phyloP scores from a whole-genome alignment of 2,888 invertebrate species.

The Listrodromus nycthemerus region DNA sequence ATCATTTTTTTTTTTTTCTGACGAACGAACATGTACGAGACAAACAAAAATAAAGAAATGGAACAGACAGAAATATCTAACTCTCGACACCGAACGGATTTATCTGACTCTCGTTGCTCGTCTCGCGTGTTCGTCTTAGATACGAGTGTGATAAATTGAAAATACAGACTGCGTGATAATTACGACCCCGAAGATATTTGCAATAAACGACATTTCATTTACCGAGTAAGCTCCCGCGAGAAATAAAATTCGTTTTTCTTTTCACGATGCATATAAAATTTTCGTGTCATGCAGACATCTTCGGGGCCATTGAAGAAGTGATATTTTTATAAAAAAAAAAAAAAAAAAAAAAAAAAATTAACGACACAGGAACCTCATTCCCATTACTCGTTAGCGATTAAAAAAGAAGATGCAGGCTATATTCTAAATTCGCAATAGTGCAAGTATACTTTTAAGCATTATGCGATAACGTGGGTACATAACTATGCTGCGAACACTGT shows the following conservation, averaged over 20 bases:
- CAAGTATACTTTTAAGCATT: constrained; percentile 62
- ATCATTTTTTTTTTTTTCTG: not conserved
- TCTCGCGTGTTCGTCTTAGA: constrained; percentile 3
- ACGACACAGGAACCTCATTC: constrained; percentile 23
- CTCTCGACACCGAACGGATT: constrained; percentile 39
- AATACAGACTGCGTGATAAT: not conserved
- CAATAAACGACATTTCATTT: too few species aligned
- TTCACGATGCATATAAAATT: too few species aligned
- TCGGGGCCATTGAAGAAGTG: not conserved
- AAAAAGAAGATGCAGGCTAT: constrained; percentile 54
- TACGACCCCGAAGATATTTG: not conserved
- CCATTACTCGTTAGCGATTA: constrained; percentile 43
- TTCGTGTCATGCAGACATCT: too few species aligned
- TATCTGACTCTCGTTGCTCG: constrained; percentile 18
- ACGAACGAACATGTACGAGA: not conserved
- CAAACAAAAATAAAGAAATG: not conserved
- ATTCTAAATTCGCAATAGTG: constrained; percentile 60
- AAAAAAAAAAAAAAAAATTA: not conserved
- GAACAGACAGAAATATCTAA: constrained; percentile 1
- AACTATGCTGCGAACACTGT: constrained; percentile 57
- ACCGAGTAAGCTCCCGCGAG: too few species aligned
- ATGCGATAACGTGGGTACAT: constrained; percentile 61
- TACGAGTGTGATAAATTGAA: constrained; percentile 12
- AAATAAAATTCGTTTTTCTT: too few species aligned
- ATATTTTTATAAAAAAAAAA: not conserved